Percentiles rank a stretch among this genome's conserved stretches.
These are phyloP conservation scores for Cyanoderma ruficeps DNA, from an alignment of 2,113 vertebrate species.

Conservation along the genomic window DNA sequence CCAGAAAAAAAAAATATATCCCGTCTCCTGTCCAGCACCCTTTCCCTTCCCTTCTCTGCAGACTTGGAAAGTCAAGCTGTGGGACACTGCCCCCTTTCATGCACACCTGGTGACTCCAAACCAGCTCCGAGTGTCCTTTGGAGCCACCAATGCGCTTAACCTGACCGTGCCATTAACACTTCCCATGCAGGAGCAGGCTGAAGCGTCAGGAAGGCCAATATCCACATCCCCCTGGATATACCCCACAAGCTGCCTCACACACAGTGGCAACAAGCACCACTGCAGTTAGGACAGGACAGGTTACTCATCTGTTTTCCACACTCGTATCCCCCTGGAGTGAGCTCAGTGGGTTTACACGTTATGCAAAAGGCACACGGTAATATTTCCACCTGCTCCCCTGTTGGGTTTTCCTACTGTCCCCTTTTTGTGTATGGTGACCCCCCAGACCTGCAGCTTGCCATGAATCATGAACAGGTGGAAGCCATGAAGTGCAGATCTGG, in stretches of 20 bases:
- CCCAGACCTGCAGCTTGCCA: neutral
- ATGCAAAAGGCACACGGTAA: neutral
- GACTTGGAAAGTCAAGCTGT: neutral
- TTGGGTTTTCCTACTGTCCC: neutral
- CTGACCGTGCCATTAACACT: accelerated
- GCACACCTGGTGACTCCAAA: accelerated
- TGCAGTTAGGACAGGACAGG: neutral
- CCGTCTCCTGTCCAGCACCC: neutral
- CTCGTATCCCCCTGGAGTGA: neutral
- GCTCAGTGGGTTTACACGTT: accelerated
- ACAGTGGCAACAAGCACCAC: neutral
- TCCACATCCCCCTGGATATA: neutral
- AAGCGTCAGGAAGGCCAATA: neutral
- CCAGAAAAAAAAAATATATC: neutral
- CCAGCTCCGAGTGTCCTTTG: neutral
- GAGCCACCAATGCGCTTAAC: neutral
- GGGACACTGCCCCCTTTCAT: neutral
- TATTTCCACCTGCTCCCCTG: neutral
- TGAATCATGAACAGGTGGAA: neutral
- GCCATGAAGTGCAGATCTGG: neutral
- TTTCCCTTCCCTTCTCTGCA: neutral
- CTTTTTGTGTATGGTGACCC: neutral
- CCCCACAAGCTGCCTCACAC: neutral
- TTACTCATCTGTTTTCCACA: neutral
- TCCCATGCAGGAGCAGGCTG: neutral